Evolutionary conservation across 2,113 vertebrate species (phyloP), one percentile per base, ranked within the genome.

Genomic region (Zosterops pallidus): DNA sequence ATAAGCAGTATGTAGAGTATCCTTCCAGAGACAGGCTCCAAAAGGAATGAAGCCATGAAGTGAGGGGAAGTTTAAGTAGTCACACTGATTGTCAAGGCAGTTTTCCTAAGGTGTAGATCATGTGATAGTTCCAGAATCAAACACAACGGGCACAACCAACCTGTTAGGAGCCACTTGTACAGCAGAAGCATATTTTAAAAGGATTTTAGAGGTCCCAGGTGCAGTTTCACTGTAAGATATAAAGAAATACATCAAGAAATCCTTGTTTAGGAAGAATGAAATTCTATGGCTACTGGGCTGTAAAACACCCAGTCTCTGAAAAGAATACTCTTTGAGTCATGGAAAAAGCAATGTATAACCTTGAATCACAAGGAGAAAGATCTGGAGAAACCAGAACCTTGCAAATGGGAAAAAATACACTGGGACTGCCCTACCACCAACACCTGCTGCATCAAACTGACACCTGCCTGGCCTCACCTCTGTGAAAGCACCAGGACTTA

Each of bases 151-250:
- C 76, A 62, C 19, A 67, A 46, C 14, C 44, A 60, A 24, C 12
- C 12, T 29, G 3, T 22, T 35, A 29, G 52, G 37, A 75, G 62
- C n/a, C 57, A 44, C 6, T 53, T 0, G 0, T 12, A n/a, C 41
- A 53, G 50, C 46, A 89, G 47, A 9, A 65, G 18, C 2, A 1
- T 6, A 9, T 33, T 71, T 76, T 64, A 57, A 18, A 25, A 17
- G 47, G 3, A 3, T 75, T 60, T 78, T 71, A 71, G 50, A 71
- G 25, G 25, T 75, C n/a, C 7, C 29, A 12, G 6, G 18, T 17
- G n/a, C 70, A 29, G 6, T 76, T 75, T 68, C 37, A 53, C 16
- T 42, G 14, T 46, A 55, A 82, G 72, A 52, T 31, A 37, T 2
- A 62, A 76, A 82, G 56, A 68, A 19, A n/a, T 22, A 47, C 26